Evolutionary conservation across 2,888 invertebrate species (phyloP), one percentile per base, ranked within the genome.

Genomic region (Philereme transversata): DNA sequence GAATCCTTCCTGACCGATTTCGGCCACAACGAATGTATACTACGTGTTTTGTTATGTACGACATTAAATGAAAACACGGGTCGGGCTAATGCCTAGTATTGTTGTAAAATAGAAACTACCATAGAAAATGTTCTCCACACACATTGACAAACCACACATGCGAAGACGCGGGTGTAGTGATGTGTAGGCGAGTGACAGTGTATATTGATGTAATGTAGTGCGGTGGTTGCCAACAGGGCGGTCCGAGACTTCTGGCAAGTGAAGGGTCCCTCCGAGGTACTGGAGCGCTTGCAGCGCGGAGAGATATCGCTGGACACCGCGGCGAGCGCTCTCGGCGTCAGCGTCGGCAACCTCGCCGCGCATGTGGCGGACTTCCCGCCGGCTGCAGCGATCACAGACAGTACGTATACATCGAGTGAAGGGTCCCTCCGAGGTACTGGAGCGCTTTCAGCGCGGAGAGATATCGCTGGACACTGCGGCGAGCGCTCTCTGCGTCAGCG

Each of bases 201-300:
- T 41, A 9, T 22, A 22, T 22, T 22, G 22, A 9, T 9, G 41
- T 5, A 10, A 43, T 43, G 43, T 43, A 10, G 22, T 47, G 46
- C 10, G 43, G n/a, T 5, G 5, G 40, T 6, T 4, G 8, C 8
- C 40, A 6, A 40, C 78, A 90, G 90, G 57, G 87, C 88, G 2
- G 86, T 88, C 0, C 81, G 96, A 58, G 96, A 96, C 79, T 95
- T 96, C 88, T 96, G 96, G 96, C 95, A 95, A 61, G 95, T 96
- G 72, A 96, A 96, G 71, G 96, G 95, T 0, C 95, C 96, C 0
- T 94, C 96, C 1, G 96, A 96, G 69, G 94, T 96, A 51, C 82
- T 96, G 63, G 93, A 95, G 60, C 94, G 95, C 70, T 87, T 96
- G 45, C 95, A 95, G 77, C 88, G 95, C 11, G 95, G 96, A 68